Conservation (phyloP, 1,140 invertebrate genomes). For the Halesus radiatus region DNA sequence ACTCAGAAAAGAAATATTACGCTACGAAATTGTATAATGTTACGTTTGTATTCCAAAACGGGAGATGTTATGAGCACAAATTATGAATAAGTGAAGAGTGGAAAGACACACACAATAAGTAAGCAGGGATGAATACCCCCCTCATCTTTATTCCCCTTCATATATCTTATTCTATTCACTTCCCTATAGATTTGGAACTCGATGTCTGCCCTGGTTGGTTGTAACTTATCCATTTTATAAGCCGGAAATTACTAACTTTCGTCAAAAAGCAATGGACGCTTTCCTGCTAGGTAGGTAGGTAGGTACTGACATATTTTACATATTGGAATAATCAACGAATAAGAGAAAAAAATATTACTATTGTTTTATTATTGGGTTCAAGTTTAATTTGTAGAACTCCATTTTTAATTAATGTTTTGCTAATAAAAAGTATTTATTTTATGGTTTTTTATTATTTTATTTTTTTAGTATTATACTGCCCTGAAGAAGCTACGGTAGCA, state of each 20-base stretch:
- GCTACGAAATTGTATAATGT: no score
- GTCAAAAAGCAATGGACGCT: slow-evolving; percentile 45
- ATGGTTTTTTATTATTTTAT: no score
- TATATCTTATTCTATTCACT: slow-evolving; percentile 51
- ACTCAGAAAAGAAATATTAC: no score
- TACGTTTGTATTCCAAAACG: slow-evolving; percentile 6
- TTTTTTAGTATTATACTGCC: no score
- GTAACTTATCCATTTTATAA: slow-evolving; percentile 43
- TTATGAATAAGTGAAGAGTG: slow-evolving; percentile 13
- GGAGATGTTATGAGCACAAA: neutral
- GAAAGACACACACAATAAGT: slow-evolving; percentile 15
- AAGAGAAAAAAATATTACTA: no score
- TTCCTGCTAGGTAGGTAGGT: slow-evolving; percentile 38
- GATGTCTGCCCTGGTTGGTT: slow-evolving; percentile 45
- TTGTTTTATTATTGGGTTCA: no score
- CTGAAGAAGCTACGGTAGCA: no score
- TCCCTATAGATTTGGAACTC: slow-evolving; percentile 51
- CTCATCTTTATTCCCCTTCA: slow-evolving; percentile 52
- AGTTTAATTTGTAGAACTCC: no score
- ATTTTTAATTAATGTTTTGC: no score
- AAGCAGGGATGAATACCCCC: slow-evolving; percentile 42
- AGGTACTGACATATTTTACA: slow-evolving; percentile 35
- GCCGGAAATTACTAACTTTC: slow-evolving; percentile 27
- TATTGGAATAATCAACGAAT: slow-evolving; percentile 44
- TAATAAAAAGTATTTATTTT: no score